Evolutionary conservation across 2,113 vertebrate species (phyloP).

Genomic region (Synodontis membranacea): DNA sequence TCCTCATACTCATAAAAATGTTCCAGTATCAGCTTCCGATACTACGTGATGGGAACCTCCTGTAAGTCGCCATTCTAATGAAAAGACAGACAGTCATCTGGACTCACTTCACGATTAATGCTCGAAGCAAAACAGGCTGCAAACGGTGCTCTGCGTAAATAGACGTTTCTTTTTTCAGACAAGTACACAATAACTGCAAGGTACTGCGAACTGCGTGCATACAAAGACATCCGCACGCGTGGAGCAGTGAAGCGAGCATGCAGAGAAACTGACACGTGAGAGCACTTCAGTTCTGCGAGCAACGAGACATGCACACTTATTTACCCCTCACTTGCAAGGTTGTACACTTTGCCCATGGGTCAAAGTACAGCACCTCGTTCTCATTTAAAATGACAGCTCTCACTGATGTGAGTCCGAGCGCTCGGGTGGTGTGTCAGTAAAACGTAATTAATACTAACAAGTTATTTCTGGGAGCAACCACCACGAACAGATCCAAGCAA

Average conservation of each 20-base stretch:
- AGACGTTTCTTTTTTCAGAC: too few relatives aligned
- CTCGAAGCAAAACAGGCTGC: too few relatives aligned
- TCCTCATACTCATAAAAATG: background rate
- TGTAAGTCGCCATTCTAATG: background rate
- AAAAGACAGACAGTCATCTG: background rate
- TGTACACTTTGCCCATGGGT: background rate
- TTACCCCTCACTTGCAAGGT: background rate
- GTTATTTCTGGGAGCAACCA: background rate
- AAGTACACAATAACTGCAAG: background rate
- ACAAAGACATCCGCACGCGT: too few relatives aligned
- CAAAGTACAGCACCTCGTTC: background rate
- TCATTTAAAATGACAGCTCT: background rate
- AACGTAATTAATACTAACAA: too few relatives aligned
- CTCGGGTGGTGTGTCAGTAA: too few relatives aligned
- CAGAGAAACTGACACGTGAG: background rate
- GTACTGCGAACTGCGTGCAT: background rate
- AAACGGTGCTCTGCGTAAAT: background rate
- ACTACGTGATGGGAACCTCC: background rate
- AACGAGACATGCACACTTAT: background rate
- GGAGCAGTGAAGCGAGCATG: background rate
- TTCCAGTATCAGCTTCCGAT: background rate
- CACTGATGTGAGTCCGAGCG: too few relatives aligned
- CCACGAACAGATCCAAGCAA: background rate
- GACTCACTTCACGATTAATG: background rate
- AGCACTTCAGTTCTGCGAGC: slow-evolving; percentile 9